Base-by-base conservation (phyloP, 2,797 vertebrate genomes). In the Oryzias dopingdopingensis region DNA sequence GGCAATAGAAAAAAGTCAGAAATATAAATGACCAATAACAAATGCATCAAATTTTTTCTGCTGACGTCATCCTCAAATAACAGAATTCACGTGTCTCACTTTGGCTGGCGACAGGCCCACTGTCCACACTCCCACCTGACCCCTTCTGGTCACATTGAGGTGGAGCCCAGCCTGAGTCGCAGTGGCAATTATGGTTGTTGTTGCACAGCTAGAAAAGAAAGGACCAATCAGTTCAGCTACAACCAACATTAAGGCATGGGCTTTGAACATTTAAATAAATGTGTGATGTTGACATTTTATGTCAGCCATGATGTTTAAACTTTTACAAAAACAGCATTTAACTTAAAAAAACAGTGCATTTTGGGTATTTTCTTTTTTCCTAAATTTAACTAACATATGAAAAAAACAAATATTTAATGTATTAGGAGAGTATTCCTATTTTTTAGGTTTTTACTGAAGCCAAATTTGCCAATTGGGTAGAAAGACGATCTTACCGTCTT, bases 141-240 rank as follows among this genome's bases (percentile, higher is more conserved):
- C 97, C 97, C 0, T 53, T 57, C 20, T 90, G 85, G 54, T 87
- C 77, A 70, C 97, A 99, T 77, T 89, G 89, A 0, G 96, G 97
- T 7, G 97, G 97, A 0, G 92, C 93, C 96, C 96, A 99, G 42
- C 95, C 95, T 0, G 41, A n/a, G 42, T 90, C 60, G 68, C 97
- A 99, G 83, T 99, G 96, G 76, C 96, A 99, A 86, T 98, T 95
- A 64, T 93, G 93, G 78, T 97, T 96, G 79, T 92, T 91, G 85
- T 92, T 92, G 74, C 91, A 93, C 65, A 89, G 69, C 91, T 93
- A 59, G 42, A 4, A 26, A 72, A 52, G 57, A 14, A 49, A 67
- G 15, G 62, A 62, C 40, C 46, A 12, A 48, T 6, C 13, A 4
- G n/a, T 22, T 14, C 6, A 58, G 26, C 24, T 3, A 49, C 10